phyloP scores from a whole-genome alignment of 2,888 invertebrate species.

The Yponomeuta plumbellus region DNA sequence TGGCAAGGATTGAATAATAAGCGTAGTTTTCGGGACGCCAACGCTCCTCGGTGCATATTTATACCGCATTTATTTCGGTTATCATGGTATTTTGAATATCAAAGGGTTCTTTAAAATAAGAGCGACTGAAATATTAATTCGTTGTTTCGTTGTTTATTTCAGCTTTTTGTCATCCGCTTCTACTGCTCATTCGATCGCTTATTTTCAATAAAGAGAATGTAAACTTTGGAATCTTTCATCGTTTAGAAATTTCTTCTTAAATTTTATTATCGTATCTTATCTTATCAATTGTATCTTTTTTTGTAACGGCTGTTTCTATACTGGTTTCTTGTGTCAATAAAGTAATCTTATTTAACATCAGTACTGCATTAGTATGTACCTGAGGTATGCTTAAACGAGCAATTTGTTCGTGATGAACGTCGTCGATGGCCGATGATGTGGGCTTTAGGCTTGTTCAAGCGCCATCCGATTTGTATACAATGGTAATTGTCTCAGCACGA shows the following conservation, averaged over 20 bases:
- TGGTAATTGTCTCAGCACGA: constrained; percentile 59
- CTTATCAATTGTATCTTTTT: too few relatives aligned
- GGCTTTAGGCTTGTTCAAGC: constrained; percentile 44
- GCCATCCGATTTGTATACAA: constrained; percentile 70
- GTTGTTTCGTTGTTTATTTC: neutral
- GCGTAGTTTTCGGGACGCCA: constrained; percentile 31
- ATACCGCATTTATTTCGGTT: neutral
- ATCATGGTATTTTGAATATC: neutral
- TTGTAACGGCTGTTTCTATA: too few relatives aligned
- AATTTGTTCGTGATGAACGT: constrained; percentile 10
- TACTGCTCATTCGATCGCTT: neutral
- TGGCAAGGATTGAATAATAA: constrained; percentile 56
- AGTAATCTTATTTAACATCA: too few relatives aligned
- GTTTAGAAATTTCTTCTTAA: neutral
- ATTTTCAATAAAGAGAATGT: neutral
- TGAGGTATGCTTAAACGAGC: neutral
- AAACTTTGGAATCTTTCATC: too few relatives aligned
- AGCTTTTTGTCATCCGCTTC: neutral
- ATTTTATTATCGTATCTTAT: too few relatives aligned
- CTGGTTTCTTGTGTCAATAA: too few relatives aligned
- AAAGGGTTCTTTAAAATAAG: constrained; percentile 9
- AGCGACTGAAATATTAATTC: neutral
- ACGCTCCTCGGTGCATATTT: constrained; percentile 12
- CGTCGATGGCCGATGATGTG: constrained; percentile 22
- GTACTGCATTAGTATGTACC: neutral